Conservation (phyloP, 2,113 vertebrate species). For the Oreochromis niloticus region DNA sequence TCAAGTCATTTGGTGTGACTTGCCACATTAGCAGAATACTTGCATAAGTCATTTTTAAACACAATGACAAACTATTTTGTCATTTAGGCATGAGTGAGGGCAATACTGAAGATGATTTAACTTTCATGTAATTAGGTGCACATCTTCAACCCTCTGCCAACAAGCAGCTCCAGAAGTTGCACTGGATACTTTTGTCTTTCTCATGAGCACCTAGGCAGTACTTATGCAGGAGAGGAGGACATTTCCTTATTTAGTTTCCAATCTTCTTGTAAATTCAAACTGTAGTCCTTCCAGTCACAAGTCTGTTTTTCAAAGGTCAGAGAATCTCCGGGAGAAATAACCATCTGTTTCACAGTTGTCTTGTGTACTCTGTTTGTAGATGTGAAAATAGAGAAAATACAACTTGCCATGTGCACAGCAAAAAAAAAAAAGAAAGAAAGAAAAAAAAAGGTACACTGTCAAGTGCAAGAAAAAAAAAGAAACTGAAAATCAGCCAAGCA, state of each 20-base stretch:
- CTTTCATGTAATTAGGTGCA: not conserved
- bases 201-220: not conserved
- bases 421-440: not conserved
- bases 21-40: not conserved
- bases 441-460: slow-evolving; percentile 17
- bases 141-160: not conserved
- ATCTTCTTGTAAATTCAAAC: slow-evolving; percentile 20
- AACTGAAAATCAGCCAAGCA: slow-evolving; percentile 18
- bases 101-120: not conserved
- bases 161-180: not conserved
- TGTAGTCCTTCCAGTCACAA: slow-evolving; percentile 20
- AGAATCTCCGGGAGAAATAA: slow-evolving; percentile 23
- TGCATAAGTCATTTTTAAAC: not conserved
- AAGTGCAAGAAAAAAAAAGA: not conserved
- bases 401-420: slow-evolving; percentile 5
- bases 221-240: not conserved
- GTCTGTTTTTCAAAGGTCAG: slow-evolving; percentile 37
- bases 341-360: slow-evolving; percentile 44
- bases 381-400: slow-evolving; percentile 18
- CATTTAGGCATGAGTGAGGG: not conserved
- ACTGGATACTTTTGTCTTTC: not conserved
- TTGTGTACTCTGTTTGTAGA: slow-evolving; percentile 16
- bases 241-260: slow-evolving; percentile 5
- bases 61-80: not conserved
- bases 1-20: not conserved